Evolutionary conservation across 2,888 invertebrate genomes (phyloP), one percentile per base, ranked within the genome.

Genomic region (Formica aserva): DNA sequence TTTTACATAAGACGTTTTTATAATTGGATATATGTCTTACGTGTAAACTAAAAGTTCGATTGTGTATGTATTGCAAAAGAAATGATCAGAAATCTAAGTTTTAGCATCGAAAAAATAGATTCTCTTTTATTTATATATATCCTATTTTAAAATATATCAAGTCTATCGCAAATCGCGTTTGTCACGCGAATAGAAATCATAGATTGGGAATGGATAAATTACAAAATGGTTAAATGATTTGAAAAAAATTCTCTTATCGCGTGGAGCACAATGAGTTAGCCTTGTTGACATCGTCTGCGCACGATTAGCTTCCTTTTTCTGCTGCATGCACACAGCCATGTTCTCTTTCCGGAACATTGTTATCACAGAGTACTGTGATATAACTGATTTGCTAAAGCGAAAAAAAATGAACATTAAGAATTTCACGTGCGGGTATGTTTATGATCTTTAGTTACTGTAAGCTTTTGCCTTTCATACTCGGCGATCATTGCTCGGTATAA

Each of bases 231-330:
- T 72, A 35, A 72, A 32, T 62, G n/a, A 41, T 52, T 65, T 8
- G 35, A 26, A 22, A 48, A 6, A 26, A 13, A 1, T 35, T 13
- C 35, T 48, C 35, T 65, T 11, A 69, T 52, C 69, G 32, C 13
- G 9, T 8, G 22, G 18, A 76, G 35, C 13, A 11, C 32, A 29
- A 38, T n/a, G 26, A 13, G 48, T 69, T 77, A 55, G 18, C 29
- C n/a, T 69, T 67, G 26, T 66, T n/a, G 75, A 48, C 22, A 75
- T 63, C 11, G 38, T 67, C 29, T 57, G 29, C 13, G 15, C 38
- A 15, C 11, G 9, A 55, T 77, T 69, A 69, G 29, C 3, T 63
- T 63, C 29, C 4, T 77, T 41, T 76, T 69, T 29, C 13, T 32
- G 5, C 18, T 6, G 18, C 18, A 18, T 38, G 13, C 3, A 26